These are phyloP conservation scores for Larimichthys polyactis DNA, from an alignment of 2,113 vertebrate genomes.

Conservation along the genomic window DNA sequence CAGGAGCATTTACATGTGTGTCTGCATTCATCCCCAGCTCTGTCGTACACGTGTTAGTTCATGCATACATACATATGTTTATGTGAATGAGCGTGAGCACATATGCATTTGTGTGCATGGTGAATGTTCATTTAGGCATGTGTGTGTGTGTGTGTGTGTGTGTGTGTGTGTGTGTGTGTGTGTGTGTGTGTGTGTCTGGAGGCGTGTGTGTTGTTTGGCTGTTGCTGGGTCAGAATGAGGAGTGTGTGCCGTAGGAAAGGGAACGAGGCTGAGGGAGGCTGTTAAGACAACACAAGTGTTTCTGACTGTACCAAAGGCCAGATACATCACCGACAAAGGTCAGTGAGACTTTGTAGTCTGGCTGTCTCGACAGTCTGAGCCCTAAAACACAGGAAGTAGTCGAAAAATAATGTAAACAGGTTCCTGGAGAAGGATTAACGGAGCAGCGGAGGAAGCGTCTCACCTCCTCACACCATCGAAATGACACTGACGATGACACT, in stretches of 20 bases:
- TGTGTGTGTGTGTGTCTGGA: neutral
- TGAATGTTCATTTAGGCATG: conserved; percentile 42
- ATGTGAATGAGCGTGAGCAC: neutral
- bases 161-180: neutral
- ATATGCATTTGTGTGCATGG: conserved; percentile 21
- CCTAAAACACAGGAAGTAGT: neutral
- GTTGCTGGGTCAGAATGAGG: conserved; percentile 17
- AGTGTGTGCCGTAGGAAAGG: neutral
- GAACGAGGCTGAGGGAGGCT: neutral
- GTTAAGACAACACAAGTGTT: neutral
- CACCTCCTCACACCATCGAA: too few species aligned
- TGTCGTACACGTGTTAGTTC: neutral
- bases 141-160: too few species aligned
- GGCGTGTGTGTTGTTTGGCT: conserved; percentile 3
- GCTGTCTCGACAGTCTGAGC: neutral
- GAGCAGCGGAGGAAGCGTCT: too few species aligned
- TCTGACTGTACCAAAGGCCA: neutral
- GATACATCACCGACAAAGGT: neutral
- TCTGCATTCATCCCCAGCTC: neutral
- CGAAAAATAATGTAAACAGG: neutral
- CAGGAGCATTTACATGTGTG: neutral
- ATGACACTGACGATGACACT: too few species aligned
- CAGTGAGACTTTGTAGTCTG: neutral
- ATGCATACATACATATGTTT: neutral
- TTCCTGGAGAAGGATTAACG: neutral